Conservation (phyloP, 2,888 invertebrate genomes). For the Willowsia nigromaculata region DNA sequence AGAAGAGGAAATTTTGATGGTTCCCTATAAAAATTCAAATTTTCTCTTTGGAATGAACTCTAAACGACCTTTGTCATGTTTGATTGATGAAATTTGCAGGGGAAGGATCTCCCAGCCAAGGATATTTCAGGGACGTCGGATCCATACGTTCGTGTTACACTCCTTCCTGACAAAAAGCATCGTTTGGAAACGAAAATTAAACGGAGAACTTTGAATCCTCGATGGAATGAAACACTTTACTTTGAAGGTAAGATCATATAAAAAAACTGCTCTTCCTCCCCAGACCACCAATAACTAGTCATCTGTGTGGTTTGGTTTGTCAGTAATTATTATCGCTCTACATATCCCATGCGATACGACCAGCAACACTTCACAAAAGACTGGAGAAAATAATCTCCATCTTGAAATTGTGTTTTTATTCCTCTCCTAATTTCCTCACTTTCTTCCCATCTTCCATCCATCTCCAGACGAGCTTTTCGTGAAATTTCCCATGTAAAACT, state of each 20-base stretch:
- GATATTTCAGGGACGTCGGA: slow-evolving; percentile 95
- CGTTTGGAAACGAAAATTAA: slow-evolving; percentile 96
- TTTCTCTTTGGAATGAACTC: neutral
- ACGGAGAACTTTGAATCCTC: slow-evolving; percentile 91
- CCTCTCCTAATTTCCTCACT: neutral
- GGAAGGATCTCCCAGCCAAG: slow-evolving; percentile 95
- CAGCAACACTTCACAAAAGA: too few species aligned
- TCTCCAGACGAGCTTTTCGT: neutral
- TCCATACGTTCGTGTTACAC: slow-evolving; percentile 93
- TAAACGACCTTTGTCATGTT: neutral
- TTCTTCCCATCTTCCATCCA: neutral
- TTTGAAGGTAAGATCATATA: slow-evolving; percentile 85
- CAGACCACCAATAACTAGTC: neutral
- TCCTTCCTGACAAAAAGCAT: slow-evolving; percentile 95
- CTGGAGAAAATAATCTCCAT: neutral
- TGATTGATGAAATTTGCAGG: slow-evolving; percentile 82
- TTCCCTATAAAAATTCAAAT: too few species aligned
- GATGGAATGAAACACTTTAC: slow-evolving; percentile 97
- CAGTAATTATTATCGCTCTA: neutral
- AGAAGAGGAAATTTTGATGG: neutral
- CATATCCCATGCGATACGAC: neutral
- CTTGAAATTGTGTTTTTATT: too few species aligned
- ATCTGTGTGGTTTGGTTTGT: neutral
- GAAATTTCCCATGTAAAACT: neutral
- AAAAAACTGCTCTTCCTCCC: neutral